These are phyloP conservation scores for Zaprionus tsacasi DNA, from an alignment of 1,140 invertebrate genomes.

Conservation along the genomic window DNA sequence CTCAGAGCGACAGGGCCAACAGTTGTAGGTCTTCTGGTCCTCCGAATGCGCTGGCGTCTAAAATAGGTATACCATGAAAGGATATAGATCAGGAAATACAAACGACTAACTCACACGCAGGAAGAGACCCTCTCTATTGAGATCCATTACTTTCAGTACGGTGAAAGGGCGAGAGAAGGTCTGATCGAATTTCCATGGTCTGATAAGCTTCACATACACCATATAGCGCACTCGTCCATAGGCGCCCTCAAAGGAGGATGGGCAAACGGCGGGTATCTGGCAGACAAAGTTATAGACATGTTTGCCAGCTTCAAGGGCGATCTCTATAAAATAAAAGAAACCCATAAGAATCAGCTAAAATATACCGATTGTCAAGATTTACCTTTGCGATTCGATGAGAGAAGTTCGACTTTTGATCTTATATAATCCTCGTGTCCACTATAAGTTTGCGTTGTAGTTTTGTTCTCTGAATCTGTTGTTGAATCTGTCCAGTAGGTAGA, in stretches of 20 bases:
- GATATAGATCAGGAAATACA: background rate
- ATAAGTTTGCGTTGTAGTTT: constrained; percentile 38
- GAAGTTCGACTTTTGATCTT: constrained; percentile 60
- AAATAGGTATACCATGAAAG: background rate
- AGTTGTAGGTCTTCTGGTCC: constrained; percentile 64
- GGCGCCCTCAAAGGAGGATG: constrained; percentile 89
- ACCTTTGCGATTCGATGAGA: constrained; percentile 57
- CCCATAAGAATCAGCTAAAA: background rate
- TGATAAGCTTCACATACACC: constrained; percentile 87
- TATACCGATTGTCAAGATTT: constrained; percentile 3
- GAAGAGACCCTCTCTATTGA: constrained; percentile 86
- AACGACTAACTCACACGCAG: constrained; percentile 53
- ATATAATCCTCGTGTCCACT: constrained; percentile 77
- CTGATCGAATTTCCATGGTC: constrained; percentile 91
- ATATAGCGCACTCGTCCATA: constrained; percentile 88
- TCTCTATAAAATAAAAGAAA: constrained; percentile 24
- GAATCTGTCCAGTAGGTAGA: constrained; percentile 62
- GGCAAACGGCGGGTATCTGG: constrained; percentile 86
- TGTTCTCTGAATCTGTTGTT: constrained; percentile 38
- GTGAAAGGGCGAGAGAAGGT: constrained; percentile 89
- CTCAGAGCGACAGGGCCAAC: constrained; percentile 66
- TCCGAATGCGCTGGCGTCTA: constrained; percentile 68
- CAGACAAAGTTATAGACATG: constrained; percentile 86
- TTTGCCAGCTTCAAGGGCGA: constrained; percentile 83
- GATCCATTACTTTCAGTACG: constrained; percentile 89